These are phyloP conservation scores for Diabrotica undecimpunctata DNA, from an alignment of 1,140 invertebrate genomes.

Conservation along the genomic window DNA sequence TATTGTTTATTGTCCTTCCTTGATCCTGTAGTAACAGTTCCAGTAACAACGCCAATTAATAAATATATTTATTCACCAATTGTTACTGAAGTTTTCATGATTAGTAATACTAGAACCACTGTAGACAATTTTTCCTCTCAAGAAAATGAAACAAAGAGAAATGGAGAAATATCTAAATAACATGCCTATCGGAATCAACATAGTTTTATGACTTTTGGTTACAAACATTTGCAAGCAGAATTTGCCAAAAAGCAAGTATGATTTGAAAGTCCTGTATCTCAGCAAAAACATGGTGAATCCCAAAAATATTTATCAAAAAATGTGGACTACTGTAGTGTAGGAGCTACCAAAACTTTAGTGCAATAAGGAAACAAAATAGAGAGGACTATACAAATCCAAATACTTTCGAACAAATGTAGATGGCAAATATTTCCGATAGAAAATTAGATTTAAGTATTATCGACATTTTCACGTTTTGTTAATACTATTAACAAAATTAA, in stretches of 20 bases:
- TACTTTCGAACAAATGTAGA: conserved; percentile 42
- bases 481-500: no score
- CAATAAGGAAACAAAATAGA: conserved; percentile 8
- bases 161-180: conserved; percentile 1
- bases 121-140: conserved; percentile 25
- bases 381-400: conserved; percentile 12
- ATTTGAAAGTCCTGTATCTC: conserved; percentile 30
- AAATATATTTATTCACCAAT: conserved; percentile 17
- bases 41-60: neutral
- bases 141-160: conserved; percentile 26
- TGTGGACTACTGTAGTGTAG: conserved; percentile 5
- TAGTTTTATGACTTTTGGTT: conserved; percentile 9
- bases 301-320: conserved; percentile 13
- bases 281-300: conserved; percentile 17
- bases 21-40: neutral
- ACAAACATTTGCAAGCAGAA: conserved; percentile 10
- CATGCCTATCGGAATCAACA: conserved; percentile 3
- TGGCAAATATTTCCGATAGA: conserved; percentile 43
- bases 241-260: conserved; percentile 33
- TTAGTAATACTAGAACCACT: conserved; percentile 14
- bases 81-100: conserved; percentile 42
- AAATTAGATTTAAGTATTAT: conserved; percentile 44
- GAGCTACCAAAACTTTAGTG: conserved; percentile 5
- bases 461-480: conserved; percentile 22
- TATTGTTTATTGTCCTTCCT: no score